Base-by-base conservation (phyloP, 2,888 invertebrate genomes). In the Phyllotreta striolata region DNA sequence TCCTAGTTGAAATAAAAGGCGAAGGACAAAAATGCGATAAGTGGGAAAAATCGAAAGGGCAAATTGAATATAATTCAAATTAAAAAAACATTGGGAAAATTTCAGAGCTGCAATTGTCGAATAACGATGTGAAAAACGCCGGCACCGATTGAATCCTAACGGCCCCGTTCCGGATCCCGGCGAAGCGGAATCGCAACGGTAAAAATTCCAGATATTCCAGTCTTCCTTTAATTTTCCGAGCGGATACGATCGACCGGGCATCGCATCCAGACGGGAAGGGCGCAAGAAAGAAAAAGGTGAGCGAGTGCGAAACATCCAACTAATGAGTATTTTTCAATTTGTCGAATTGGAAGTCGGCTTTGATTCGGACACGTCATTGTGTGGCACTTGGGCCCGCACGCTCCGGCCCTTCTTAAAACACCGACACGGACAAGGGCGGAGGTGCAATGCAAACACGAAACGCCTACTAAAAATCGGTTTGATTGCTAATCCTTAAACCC, bases 301-400 rank as follows among this genome's bases (percentile, higher is more conserved):
- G 69, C 67, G 67, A 77, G 79, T 77, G 79, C 74, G 79, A 80
- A 80, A 78, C 80, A 79, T 81, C 79, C 80, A 79, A 77, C 80
- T 82, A 81, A 82, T 81, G 82, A 81, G 81, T 81, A 81, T 82
- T 82, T 82, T 81, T 82, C 81, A 81, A 81, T 81, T 81, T 81
- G 79, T 80, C 77, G 79, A 79, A 81, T 79, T 79, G 79, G 77
- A 77, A 74, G 72, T 72, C 75, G 76, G 74, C 80, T 80, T 81
- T 80, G 81, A 80, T 79, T 78, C 76, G 78, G 73, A 80, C 79
- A 79, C 80, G 78, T 79, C 78, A 79, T 80, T 80, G 80, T 80
- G 67, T 63, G 41, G 59, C 57, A 63, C 13, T 62, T 59, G 35
- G 61, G 52, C 43, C 51, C 47, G 54, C 59, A 52, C 47, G 59